phyloP scores from a whole-genome alignment of 2,888 invertebrate genomes.

The Vannuccia rotundouncinata region DNA sequence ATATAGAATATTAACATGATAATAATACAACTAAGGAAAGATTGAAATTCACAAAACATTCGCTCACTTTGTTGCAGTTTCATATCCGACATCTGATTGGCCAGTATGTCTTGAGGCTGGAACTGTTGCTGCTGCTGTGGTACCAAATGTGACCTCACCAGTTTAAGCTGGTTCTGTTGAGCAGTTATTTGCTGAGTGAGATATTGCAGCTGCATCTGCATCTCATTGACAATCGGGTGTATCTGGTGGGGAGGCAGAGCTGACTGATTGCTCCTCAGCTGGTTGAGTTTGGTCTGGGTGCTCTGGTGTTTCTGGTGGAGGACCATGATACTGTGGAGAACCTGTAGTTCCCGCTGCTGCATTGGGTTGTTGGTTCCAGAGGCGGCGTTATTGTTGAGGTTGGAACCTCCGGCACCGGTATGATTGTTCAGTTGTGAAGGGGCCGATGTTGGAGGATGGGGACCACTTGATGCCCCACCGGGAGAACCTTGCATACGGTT shows the following conservation, averaged over 20 bases:
- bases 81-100: neutral
- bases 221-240: neutral
- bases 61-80: too few species aligned
- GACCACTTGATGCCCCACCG: neutral
- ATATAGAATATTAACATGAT: too few species aligned
- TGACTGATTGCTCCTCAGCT: neutral
- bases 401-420: too few species aligned
- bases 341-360: neutral
- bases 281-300: neutral
- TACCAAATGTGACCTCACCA: neutral
- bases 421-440: neutral
- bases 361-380: neutral
- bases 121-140: neutral
- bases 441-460: neutral
- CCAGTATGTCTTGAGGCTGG: neutral
- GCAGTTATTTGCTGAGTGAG: conserved; percentile 14
- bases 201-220: neutral
- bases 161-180: neutral
- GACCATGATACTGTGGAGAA: neutral
- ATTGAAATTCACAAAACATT: too few species aligned
- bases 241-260: neutral
- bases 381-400: neutral
- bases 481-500: neutral
- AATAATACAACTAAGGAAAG: too few species aligned
- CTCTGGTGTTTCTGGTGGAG: neutral